A percentile compares a stretch with the other conserved stretches of the same genome.
Evolutionary conservation across 2,797 vertebrate genomes (phyloP).

Genomic region (Craterocephalus amniculus): DNA sequence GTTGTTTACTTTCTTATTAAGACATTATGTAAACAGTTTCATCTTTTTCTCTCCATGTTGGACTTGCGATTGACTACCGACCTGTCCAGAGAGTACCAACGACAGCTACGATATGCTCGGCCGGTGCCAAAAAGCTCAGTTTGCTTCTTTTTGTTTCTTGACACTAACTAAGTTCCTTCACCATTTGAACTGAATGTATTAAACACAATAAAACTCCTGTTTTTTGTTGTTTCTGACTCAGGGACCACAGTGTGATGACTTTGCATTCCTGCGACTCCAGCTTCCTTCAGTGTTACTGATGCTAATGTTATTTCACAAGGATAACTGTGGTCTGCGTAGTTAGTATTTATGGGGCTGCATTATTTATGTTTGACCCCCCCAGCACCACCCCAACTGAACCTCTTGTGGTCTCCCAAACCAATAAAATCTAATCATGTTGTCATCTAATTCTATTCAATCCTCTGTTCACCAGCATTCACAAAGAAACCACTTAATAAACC

Average conservation of each 20-base stretch:
- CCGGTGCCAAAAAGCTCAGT: not conserved
- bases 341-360: constrained; percentile 21
- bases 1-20: too few relatives aligned
- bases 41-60: not conserved
- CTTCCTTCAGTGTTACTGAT: constrained; percentile 14
- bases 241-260: constrained; percentile 35
- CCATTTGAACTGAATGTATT: not conserved
- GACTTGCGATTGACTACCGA: too few relatives aligned
- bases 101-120: too few relatives aligned
- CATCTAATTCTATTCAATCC: constrained; percentile 25
- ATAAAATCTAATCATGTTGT: constrained; percentile 37
- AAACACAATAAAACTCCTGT: not conserved
- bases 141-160: not conserved
- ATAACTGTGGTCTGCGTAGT: constrained; percentile 22
- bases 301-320: constrained; percentile 31
- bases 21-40: not conserved
- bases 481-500: constrained; percentile 18
- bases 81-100: too few relatives aligned
- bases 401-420: constrained; percentile 33
- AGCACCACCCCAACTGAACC: not conserved
- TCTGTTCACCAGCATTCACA: constrained; percentile 29
- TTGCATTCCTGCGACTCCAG: constrained; percentile 31
- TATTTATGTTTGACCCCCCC: constrained; percentile 39
- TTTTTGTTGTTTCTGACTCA: constrained; percentile 5
- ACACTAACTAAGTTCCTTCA: not conserved